Evolutionary conservation across 2,113 vertebrate genomes (phyloP).

Genomic region (Centropristis striata): DNA sequence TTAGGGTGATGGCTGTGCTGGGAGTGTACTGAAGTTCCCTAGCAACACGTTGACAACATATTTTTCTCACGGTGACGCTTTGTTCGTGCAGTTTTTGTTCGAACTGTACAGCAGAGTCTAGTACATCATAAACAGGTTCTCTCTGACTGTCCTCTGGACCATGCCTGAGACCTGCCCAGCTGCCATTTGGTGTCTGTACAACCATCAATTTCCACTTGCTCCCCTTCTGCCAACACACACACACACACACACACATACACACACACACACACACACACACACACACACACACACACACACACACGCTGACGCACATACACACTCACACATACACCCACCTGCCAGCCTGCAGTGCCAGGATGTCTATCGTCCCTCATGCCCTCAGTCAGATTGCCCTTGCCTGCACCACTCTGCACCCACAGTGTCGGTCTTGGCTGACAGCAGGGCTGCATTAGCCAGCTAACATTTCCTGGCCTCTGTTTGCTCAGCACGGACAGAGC

Average conservation of each 20-base stretch:
- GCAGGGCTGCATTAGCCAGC: conserved; percentile 59
- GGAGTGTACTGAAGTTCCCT: not conserved
- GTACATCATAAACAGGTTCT: conserved; percentile 34
- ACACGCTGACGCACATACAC: conserved; percentile 23
- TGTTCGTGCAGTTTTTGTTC: conserved; percentile 16
- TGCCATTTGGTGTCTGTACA: conserved; percentile 50
- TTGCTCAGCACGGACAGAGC: conserved; percentile 41
- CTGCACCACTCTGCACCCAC: conserved; percentile 38
- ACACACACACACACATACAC: conserved; percentile 14
- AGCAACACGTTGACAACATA: not conserved
- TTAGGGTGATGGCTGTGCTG: not conserved
- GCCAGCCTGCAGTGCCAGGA: conserved; percentile 57
- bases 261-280: conserved; percentile 32
- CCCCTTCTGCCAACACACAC: conserved; percentile 20
- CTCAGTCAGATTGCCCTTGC: conserved; percentile 61
- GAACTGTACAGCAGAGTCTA: conserved; percentile 8
- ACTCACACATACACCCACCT: conserved; percentile 19
- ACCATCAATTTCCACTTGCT: conserved; percentile 58
- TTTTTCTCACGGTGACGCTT: not conserved
- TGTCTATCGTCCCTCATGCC: conserved; percentile 53
- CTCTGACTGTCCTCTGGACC: conserved; percentile 47
- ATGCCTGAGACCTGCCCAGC: conserved; percentile 44
- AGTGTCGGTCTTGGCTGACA: conserved; percentile 63
- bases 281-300: conserved; percentile 39
- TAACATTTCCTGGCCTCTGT: conserved; percentile 62